Percentiles rank a stretch among this genome's conserved stretches.
These are phyloP conservation scores for Clarias magur DNA, from an alignment of 2,113 vertebrate genomes.

Conservation along the genomic window DNA sequence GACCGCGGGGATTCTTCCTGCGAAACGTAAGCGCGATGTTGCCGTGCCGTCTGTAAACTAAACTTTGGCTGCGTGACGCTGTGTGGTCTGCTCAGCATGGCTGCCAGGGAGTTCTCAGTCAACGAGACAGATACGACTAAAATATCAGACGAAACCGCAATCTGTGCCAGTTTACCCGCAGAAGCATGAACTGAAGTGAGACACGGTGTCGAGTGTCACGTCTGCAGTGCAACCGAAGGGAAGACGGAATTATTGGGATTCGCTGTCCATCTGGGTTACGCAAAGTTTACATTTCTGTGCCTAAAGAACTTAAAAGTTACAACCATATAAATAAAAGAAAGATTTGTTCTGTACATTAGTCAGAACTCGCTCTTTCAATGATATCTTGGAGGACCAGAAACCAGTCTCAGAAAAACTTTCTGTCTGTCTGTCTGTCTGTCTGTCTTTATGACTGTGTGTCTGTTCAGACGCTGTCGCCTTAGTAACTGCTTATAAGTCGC, in stretches of 20 bases:
- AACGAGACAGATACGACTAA: conserved; percentile 37
- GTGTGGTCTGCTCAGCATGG: conserved; percentile 55
- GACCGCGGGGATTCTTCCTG: conserved; percentile 12
- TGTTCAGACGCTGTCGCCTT: too few relatives aligned
- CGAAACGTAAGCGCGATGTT: conserved; percentile 27
- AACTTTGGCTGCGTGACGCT: conserved; percentile 38
- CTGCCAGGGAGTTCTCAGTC: conserved; percentile 55
- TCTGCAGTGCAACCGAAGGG: neutral
- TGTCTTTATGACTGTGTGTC: too few relatives aligned
- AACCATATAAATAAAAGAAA: too few relatives aligned
- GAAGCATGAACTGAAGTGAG: conserved; percentile 8
- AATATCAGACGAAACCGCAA: conserved; percentile 52
- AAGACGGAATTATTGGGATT: neutral
- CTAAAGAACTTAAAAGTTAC: neutral
- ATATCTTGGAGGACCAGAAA: too few relatives aligned
- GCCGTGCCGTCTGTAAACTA: conserved; percentile 16
- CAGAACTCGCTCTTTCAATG: too few relatives aligned
- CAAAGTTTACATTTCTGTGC: neutral
- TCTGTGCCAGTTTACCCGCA: conserved; percentile 25
- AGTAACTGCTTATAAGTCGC: too few relatives aligned
- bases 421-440: too few relatives aligned
- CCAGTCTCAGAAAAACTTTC: too few relatives aligned
- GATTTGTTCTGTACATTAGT: too few relatives aligned
- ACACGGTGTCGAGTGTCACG: neutral
- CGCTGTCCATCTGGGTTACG: neutral